These are phyloP conservation scores for Tribolium freemani DNA, from an alignment of 2,888 invertebrate genomes.

Conservation along the genomic window DNA sequence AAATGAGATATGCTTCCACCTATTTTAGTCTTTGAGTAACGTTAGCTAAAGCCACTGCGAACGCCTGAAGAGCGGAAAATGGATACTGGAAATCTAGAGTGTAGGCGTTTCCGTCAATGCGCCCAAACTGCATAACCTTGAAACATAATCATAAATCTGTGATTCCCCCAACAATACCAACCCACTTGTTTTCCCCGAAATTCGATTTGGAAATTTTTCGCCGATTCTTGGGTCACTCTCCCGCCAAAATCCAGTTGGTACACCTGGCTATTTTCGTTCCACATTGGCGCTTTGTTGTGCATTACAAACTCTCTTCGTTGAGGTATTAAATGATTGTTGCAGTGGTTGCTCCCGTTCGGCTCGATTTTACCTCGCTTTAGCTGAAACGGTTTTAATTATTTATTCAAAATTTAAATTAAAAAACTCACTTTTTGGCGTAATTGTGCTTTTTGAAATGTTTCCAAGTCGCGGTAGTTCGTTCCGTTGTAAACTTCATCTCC, in stretches of 20 bases:
- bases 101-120: constrained; percentile 98
- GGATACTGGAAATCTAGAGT: constrained; percentile 99
- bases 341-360: constrained; percentile 68
- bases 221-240: constrained; percentile 98
- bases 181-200: constrained; percentile 94
- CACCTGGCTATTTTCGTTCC: constrained; percentile 99
- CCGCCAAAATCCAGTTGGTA: constrained; percentile 99
- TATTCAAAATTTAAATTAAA: not conserved
- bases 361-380: constrained; percentile 80
- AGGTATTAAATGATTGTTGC: constrained; percentile 67
- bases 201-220: constrained; percentile 99
- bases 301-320: constrained; percentile 88
- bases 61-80: constrained; percentile 97
- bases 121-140: constrained; percentile 99
- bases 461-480: constrained; percentile 86
- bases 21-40: constrained; percentile 95
- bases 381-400: constrained; percentile 66
- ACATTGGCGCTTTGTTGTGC: constrained; percentile 92
- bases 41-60: constrained; percentile 97
- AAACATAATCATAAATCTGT: constrained; percentile 45
- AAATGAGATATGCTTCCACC: constrained; percentile 51
- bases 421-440: constrained; percentile 85
- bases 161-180: not conserved
- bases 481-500: constrained; percentile 75
- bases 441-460: constrained; percentile 93